Base-by-base conservation (phyloP, 2,888 invertebrate genomes). In the Sialis fuliginosa region DNA sequence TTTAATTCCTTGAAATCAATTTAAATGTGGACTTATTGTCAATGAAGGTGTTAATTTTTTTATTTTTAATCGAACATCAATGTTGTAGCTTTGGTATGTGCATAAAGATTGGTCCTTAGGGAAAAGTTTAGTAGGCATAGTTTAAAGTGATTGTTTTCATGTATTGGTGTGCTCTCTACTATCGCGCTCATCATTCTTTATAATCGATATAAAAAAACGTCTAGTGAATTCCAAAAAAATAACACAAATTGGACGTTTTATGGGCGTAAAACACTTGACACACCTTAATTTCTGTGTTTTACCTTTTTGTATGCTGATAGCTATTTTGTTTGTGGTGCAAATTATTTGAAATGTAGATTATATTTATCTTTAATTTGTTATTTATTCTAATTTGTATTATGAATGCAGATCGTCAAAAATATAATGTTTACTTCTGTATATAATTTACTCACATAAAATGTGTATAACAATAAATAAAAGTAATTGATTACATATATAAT, bases 331-430 rank as follows among this genome's bases (percentile, higher is more conserved):
- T 45, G 45, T 45, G 39, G 45, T 45, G 45, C 45, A 45, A 39
- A 45, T 45, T 39, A 37, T 45, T 45, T 45, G 37, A 31, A 43
- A 37, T 45, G 45, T 45, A 45, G 45, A 33, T 32, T 45, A 33
- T 44, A 45, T 45, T 45, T 45, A 45, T 45, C 39, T 39, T 45
- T 55, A 53, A 57, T 59, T 59, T 60, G 60, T 61, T 62, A 62
- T 62, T 62, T 62, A 61, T 62, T 62, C 56, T 55, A 57, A 57
- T 60, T 61, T 60, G 58, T 62, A 60, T 62, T 61, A 61, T 61
- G 57, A 50, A 50, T 45, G 33, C 33, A 45, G 34, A 45, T 42
- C 42, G 42, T 42, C 42, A 34, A 43, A 47, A 42, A 37, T 30
- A 30, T 37, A 34, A 32, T 47, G 31, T 45, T 43, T 43, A 44